Evolutionary conservation across 2,888 invertebrate species (phyloP), one percentile per base, ranked within the genome.

Genomic region (Syrphus vitripennis): DNA sequence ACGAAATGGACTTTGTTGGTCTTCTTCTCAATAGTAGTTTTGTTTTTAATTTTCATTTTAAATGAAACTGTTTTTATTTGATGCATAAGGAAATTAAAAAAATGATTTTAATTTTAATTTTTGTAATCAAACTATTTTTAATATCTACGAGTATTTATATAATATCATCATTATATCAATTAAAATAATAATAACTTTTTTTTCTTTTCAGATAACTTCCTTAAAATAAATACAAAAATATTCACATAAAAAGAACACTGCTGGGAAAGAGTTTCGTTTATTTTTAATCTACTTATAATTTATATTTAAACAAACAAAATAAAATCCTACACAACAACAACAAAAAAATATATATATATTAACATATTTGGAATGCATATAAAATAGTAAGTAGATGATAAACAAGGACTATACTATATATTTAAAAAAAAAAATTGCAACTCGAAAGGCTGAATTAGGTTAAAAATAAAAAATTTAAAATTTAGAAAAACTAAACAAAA

Each of bases 401-500:
- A 70, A 70, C 61, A 86, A 81, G 81, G 86, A 74, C n/a, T 86
- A 77, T 80, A 80, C 80, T 80, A 75, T 59, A 79, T 69, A 69
- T 63, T 37, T 19, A 29, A 63, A 53, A 55, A 55, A 70, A 76
- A 79, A 81, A 76, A 45, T 87, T 79, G 87, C 82, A 87, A 87
- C 87, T 74, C 70, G 87, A 87, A 87, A 87, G 87, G 87, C 87
- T 87, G 87, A 87, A 81, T 67, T 87, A 80, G 80, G 83, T 72
- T 87, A 74, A 80, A 75, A 79, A 83, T 88, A 88, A 71, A 88
- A 69, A 83, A 40, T 50, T 61, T 31, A 63, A 72, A 48, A 24
- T 0, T 10, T 29, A 45, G 42, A 40, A 31, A 77, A 75, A 72
- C 34, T 79, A 84, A 83, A 75, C 76, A 79, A 83, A 71, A 61